phyloP scores from a whole-genome alignment of 92 coral and sea anemone genomes.

The Bergia sp. region DNA sequence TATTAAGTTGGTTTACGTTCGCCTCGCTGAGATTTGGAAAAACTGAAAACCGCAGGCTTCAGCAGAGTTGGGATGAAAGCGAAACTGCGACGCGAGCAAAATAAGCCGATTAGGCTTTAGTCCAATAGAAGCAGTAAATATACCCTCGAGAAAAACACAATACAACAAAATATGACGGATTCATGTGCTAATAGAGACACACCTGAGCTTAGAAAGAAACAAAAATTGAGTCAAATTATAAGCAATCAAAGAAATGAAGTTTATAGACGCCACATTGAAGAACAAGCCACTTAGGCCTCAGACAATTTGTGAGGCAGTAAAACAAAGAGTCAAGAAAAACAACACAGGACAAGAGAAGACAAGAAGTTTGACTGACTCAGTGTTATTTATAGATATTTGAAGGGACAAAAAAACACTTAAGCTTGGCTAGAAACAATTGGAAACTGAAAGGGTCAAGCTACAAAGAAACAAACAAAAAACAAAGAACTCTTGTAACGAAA shows the following conservation, averaged over 20 bases:
- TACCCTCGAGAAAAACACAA: neutral
- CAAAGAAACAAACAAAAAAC: neutral
- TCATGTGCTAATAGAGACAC: neutral
- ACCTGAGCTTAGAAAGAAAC: neutral
- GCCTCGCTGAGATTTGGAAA: neutral
- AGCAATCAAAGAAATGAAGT: too few relatives aligned
- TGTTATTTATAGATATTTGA: neutral
- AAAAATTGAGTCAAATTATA: neutral
- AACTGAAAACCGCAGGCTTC: slow-evolving; percentile 3
- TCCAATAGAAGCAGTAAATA: neutral
- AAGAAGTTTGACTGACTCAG: neutral
- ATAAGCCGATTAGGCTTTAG: neutral
- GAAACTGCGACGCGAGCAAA: neutral
- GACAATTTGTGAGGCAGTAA: neutral
- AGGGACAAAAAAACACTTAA: neutral
- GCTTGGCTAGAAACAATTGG: too few relatives aligned
- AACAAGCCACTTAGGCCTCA: neutral
- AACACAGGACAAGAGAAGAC: neutral
- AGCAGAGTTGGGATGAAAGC: neutral
- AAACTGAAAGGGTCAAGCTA: neutral
- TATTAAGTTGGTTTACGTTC: neutral
- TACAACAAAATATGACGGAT: neutral
- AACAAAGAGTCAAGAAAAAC: neutral
- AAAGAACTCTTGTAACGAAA: neutral
- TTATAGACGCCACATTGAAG: too few relatives aligned